Conservation (phyloP, 2,113 vertebrate genomes). For the Sander vitreus region DNA sequence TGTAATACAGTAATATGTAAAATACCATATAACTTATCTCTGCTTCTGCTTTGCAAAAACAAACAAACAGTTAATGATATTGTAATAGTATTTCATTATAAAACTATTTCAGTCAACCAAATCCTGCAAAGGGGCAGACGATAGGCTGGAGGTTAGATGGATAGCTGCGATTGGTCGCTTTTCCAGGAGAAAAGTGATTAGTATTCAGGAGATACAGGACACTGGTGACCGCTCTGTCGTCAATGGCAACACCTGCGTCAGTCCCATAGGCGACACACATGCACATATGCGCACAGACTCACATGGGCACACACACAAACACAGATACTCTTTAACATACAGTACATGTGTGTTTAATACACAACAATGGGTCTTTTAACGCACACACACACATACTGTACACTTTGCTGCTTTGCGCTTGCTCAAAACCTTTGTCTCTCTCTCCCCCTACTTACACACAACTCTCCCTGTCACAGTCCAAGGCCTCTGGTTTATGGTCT, state of each 20-base stretch:
- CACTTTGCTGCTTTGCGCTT: slow-evolving; percentile 10
- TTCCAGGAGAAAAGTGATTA: slow-evolving; percentile 65
- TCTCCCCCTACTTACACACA: slow-evolving; percentile 12
- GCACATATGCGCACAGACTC: slow-evolving; percentile 9
- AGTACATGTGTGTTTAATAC: background rate
- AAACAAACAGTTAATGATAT: too few species aligned
- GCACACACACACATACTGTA: background rate
- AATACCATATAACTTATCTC: background rate
- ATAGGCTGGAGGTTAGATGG: slow-evolving; percentile 48
- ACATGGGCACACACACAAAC: background rate
- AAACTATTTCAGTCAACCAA: too few species aligned
- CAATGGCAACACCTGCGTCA: slow-evolving; percentile 78
- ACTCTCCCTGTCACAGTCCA: slow-evolving; percentile 58
- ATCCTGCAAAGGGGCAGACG: slow-evolving; percentile 34
- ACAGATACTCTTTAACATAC: slow-evolving; percentile 19
- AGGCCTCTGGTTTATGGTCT: slow-evolving; percentile 71
- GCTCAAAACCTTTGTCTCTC: slow-evolving; percentile 30
- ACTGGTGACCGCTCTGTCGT: slow-evolving; percentile 72
- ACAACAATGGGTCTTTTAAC: background rate
- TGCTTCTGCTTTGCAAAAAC: too few species aligned
- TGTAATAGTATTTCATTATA: too few species aligned
- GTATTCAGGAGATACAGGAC: slow-evolving; percentile 73
- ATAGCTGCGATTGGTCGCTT: slow-evolving; percentile 49
- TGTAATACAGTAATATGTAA: background rate
- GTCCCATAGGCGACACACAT: slow-evolving; percentile 47